Percentiles rank a stretch among this genome's conserved stretches.
phyloP scores from a whole-genome alignment of 2,888 invertebrate species.

The Cephonodes hylas region DNA sequence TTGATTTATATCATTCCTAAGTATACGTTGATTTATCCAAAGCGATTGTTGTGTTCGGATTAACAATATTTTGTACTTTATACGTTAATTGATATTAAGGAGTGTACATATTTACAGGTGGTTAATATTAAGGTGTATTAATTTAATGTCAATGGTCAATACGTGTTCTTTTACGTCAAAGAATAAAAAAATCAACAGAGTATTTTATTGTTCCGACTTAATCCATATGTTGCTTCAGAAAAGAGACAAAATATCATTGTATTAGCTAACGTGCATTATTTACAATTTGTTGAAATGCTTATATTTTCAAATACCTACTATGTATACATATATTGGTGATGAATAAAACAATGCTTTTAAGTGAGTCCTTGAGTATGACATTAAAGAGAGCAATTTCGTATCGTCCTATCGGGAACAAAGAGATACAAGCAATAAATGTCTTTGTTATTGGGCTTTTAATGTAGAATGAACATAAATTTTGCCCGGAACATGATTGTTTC shows the following conservation, averaged over 20 bases:
- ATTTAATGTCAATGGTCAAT: neutral
- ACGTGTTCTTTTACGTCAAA: no score
- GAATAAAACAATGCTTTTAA: constrained; percentile 55
- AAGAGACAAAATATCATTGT: no score
- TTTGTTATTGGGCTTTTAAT: constrained; percentile 35
- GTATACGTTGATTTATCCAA: constrained; percentile 56
- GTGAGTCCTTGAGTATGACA: constrained; percentile 43
- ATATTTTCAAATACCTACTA: constrained; percentile 24
- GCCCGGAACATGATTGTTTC: neutral
- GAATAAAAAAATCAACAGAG: no score
- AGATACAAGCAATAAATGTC: constrained; percentile 39
- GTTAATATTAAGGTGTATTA: no score
- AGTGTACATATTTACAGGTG: neutral
- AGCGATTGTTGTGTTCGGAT: constrained; percentile 53
- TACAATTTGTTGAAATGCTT: no score
- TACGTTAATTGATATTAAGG: constrained; percentile 29
- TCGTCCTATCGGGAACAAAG: constrained; percentile 39
- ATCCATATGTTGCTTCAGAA: no score
- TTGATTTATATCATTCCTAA: constrained; percentile 66
- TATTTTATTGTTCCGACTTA: no score
- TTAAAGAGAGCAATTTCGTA: constrained; percentile 37
- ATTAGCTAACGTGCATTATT: no score
- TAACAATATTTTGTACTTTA: constrained; percentile 29
- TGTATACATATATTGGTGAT: constrained; percentile 49
- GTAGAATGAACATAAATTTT: constrained; percentile 32